Conservation (phyloP, 2,888 invertebrate species). For the Acrobasis consociella region DNA sequence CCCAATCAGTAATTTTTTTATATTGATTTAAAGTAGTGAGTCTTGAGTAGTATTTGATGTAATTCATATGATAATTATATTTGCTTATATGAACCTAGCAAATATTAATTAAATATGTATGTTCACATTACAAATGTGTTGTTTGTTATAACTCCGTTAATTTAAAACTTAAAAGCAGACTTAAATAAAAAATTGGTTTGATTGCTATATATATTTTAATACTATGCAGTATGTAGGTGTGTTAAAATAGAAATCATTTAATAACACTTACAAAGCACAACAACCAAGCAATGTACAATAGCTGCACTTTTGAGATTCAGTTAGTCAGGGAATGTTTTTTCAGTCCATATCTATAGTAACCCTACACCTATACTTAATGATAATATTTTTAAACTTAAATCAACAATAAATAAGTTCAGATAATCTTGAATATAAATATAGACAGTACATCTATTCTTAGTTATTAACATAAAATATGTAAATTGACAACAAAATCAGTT, state of each 20-base stretch:
- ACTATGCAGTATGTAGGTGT: too few species aligned
- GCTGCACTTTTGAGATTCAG: slow-evolving; percentile 21
- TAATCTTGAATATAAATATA: not conserved
- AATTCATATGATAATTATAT: not conserved
- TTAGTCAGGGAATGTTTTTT: slow-evolving; percentile 24
- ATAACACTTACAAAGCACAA: slow-evolving; percentile 5
- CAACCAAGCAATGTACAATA: slow-evolving; percentile 2
- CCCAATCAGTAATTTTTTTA: slow-evolving; percentile 3
- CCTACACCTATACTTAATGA: slow-evolving; percentile 20
- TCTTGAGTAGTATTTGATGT: not conserved
- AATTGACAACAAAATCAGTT: too few species aligned
- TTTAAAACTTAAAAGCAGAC: not conserved
- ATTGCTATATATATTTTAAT: too few species aligned
- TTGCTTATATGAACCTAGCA: slow-evolving; percentile 4
- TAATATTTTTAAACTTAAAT: slow-evolving; percentile 3
- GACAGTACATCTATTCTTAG: slow-evolving; percentile 5
- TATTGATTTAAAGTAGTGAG: not conserved
- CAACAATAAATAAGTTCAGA: slow-evolving; percentile 13
- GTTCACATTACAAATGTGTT: not conserved
- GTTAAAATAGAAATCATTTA: too few species aligned
- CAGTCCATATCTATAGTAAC: slow-evolving; percentile 23
- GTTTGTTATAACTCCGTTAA: not conserved
- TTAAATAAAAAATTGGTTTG: too few species aligned
- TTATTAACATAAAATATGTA: not conserved
- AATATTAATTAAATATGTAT: slow-evolving; percentile 5